These are phyloP conservation scores for Rissa tridactyla DNA, from an alignment of 2,113 vertebrate species.

Conservation along the genomic window DNA sequence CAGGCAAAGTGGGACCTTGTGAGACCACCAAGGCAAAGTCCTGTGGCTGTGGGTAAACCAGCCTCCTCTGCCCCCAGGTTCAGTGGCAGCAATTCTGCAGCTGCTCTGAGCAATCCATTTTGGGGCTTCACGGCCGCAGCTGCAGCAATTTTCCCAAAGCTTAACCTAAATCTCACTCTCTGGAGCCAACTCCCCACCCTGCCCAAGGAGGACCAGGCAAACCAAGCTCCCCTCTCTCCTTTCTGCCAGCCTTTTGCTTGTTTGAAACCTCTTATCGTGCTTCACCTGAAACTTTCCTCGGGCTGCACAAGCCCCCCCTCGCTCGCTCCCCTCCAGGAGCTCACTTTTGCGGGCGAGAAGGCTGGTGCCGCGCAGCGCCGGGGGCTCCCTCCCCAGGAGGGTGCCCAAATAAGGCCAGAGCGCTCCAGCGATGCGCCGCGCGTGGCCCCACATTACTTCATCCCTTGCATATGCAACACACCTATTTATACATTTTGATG, in stretches of 20 bases:
- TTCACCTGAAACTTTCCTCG: background rate
- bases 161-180: background rate
- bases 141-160: background rate
- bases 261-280: background rate
- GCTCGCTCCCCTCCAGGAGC: fast-evolving
- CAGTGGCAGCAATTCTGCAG: background rate
- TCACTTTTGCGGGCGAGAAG: background rate
- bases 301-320: background rate
- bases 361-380: fast-evolving
- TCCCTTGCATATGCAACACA: constrained; percentile 26
- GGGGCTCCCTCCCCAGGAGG: background rate
- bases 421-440: background rate
- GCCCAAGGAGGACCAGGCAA: background rate
- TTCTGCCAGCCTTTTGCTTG: background rate
- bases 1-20: background rate
- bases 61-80: background rate
- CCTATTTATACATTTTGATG: background rate
- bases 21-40: background rate
- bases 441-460: constrained; percentile 23
- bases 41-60: background rate
- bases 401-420: constrained; percentile 53
- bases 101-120: fast-evolving
- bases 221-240: background rate
- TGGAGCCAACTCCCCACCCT: background rate
- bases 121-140: background rate